Conservation (phyloP, 2,113 vertebrate species). For the Pipa parva region DNA sequence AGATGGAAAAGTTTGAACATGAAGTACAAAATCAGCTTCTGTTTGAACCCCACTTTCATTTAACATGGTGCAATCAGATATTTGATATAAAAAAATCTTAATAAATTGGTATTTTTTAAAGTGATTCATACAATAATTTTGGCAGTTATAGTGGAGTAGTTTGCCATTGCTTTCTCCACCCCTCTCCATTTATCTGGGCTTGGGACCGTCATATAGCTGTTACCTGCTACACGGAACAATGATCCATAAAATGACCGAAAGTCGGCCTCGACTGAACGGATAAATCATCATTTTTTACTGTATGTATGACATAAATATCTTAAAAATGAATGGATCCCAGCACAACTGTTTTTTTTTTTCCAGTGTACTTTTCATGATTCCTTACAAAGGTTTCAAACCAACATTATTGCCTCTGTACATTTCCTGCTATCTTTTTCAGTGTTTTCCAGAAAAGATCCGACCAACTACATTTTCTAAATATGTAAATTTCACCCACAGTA, state of each 20-base stretch:
- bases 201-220: too few relatives aligned
- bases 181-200: too few relatives aligned
- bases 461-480: too few relatives aligned
- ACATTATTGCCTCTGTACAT: not conserved
- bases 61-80: not conserved
- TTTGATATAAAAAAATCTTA: not conserved
- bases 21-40: constrained; percentile 7
- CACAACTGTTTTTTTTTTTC: not conserved
- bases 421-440: not conserved
- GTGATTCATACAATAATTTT: too few relatives aligned
- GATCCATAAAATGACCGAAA: too few relatives aligned
- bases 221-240: too few relatives aligned
- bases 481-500: too few relatives aligned
- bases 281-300: too few relatives aligned
- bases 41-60: not conserved
- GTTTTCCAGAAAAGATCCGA: not conserved
- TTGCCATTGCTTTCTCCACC: too few relatives aligned
- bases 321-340: not conserved
- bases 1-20: constrained; percentile 1
- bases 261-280: too few relatives aligned
- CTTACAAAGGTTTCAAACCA: not conserved
- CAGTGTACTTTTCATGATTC: not conserved
- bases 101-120: not conserved
- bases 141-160: too few relatives aligned
- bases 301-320: too few relatives aligned